Base-by-base conservation (phyloP, 92 coral and sea anemone species). In the Phenganax subtilis region DNA sequence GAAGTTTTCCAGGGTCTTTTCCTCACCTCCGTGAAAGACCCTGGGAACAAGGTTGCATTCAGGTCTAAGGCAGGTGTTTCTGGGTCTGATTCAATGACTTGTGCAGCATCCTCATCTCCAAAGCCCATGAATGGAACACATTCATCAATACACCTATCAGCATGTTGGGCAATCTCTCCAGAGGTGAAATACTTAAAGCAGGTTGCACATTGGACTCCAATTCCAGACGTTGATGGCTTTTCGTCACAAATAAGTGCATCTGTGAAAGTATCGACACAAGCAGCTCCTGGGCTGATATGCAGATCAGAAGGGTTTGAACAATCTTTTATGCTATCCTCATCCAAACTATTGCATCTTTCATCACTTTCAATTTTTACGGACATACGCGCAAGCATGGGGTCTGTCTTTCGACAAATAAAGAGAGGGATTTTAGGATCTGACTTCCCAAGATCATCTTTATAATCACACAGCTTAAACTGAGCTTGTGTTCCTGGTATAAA, bases 361-460 rank as follows among this genome's bases (percentile, higher is more conserved):
- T 73, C 78, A 73, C 78, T 73, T 53, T 73, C 78, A 52, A 73
- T 53, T 73, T 73, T 73, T 51, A 31, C 30, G 53, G 78, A 73
- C 16, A 73, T 53, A 54, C 60, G 59, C 60, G 78, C 62, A 51
- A 73, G 58, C 78, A 73, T 15, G 55, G 51, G 58, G 78, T 73
- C 78, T 73, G 78, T 73, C 59, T 73, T 44, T 9, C 78, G 60
- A 53, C 59, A 73, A 51, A 73, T 73, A 20, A 73, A 73, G 29
- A 73, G 29, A 58, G 53, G 51, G 16, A 73, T 73, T 73, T 60
- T 73, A 73, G 31, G 78, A 73, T 73, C 51, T 4, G 60, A 73
- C 53, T 73, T 73, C 53, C 60, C 78, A 73, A 73, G 78, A 73
- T 73, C 78, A 51, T 73, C 54, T 73, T 73, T 73, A 73, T 73